Evolutionary conservation across 2,888 invertebrate species (phyloP), one percentile per base, ranked within the genome.

Genomic region (Scaptomyza tumidula): DNA sequence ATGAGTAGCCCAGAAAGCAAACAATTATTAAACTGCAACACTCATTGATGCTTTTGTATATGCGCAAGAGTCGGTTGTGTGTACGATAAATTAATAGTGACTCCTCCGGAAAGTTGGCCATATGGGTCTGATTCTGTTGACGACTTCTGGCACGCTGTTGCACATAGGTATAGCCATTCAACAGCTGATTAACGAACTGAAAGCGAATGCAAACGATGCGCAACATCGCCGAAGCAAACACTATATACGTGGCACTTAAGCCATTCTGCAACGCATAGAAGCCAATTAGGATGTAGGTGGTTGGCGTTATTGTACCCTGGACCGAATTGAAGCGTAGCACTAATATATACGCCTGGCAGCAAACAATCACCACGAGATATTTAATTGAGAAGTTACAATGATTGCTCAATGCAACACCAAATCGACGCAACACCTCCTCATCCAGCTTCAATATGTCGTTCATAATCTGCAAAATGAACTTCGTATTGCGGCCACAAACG

Each of bases 1-100:
- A 91, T 2, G 90, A 87, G 59, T 89, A 91, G 2, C 91, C 91
- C 86, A 91, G 85, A 60, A 90, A 90, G 35, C 87, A 83, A 6
- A 91, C 90, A 37, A 91, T 70, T 50, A 91, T 86, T 41, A 91
- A 64, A 53, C 90, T 91, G 71, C 89, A 90, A 35, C 88, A 85
- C 29, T 91, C 90, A 53, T 91, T 91, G 46, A 90, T 85, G 45
- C 78, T 67, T 61, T 90, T 91, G 49, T 88, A 90, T 27, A 90
- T 89, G 41, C 86, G 81, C 62, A 91, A 57, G 54, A 91, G 57
- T 35, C 86, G 89, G 37, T 90, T 91, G 66, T 91, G 91, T 59
- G 91, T 80, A 13, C 90, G 90, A 75, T 90, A 91, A 2, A 84
- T 85, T 60, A 91, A 91, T 0, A 90, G 67, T 0, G 90, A 86